Evolutionary conservation across 2,888 invertebrate genomes (phyloP), one percentile per base, ranked within the genome.

Genomic region (Epinotia nisella): DNA sequence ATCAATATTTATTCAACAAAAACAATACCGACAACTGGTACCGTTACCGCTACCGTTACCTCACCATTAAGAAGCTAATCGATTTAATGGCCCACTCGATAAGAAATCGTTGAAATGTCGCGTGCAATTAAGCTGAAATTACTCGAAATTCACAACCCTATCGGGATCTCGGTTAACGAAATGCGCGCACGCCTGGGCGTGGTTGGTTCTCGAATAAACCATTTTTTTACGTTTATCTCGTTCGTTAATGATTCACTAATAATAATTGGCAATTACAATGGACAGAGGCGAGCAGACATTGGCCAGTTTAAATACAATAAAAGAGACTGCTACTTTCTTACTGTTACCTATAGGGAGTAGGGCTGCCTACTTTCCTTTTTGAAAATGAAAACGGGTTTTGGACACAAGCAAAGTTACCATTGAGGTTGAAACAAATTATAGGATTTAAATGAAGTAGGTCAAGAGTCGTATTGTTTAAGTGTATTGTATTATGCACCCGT

Each of bases 141-240:
- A 61, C 59, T 53, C 24, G 65, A 35, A 56, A 67, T 49, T 49
- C 56, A 49, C 67, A 72, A 68, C 71, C 60, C 71, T 67, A 67
- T 53, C 60, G 60, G 59, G 71, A 71, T 67, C 45, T 71, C 71
- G 71, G 66, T 53, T 71, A 72, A 68, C 49, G 67, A 73, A 59
- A 65, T 75, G 72, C 65, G 72, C 58, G 69, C 59, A 65, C 72
- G 64, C 53, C 41, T 68, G 62, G 72, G 74, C 59, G 74, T 72
- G 72, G 65, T 29, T 72, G 72, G 65, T 29, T 35, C 45, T 53
- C 66, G 39, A 77, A 76, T 76, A 67, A 76, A 67, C 61, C 75
- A 77, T 78, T 81, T 75, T n/a, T 65, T 76, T 60, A 73, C 66
- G 53, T 74, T 73, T 77, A 77, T 76, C 64, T 21, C 17, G 11